These are phyloP conservation scores for Diadophis punctatus DNA, from an alignment of 2,113 vertebrate genomes.

Conservation along the genomic window DNA sequence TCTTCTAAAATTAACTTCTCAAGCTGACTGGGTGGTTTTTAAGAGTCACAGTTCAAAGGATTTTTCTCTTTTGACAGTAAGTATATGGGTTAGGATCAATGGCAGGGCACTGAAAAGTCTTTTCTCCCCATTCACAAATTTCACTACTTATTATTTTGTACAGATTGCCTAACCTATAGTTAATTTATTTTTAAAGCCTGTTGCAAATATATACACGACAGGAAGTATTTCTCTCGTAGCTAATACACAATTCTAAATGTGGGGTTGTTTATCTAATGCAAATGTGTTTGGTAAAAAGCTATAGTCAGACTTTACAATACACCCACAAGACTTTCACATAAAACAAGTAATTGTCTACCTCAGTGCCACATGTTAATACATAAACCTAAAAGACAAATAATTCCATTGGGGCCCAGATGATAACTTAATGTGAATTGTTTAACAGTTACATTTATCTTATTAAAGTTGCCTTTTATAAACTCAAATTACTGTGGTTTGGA, in stretches of 20 bases:
- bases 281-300: conserved; percentile 61
- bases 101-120: background rate
- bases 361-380: conserved; percentile 69
- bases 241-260: conserved; percentile 25
- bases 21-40: background rate
- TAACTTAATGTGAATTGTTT: conserved; percentile 64
- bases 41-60: background rate
- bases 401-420: conserved; percentile 66
- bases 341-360: conserved; percentile 66
- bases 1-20: background rate
- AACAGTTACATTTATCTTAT: conserved; percentile 72
- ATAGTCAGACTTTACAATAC: conserved; percentile 59
- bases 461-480: conserved; percentile 65
- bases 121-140: background rate
- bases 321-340: conserved; percentile 59
- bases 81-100: background rate
- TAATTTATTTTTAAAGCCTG: conserved; percentile 2
- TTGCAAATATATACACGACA: conserved; percentile 7
- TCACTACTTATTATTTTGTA: background rate
- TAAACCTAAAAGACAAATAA: conserved; percentile 69
- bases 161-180: background rate
- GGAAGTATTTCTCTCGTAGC: conserved; percentile 28
- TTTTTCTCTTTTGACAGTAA: background rate
- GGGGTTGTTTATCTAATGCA: conserved; percentile 57
- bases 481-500: conserved; percentile 53